Conservation (phyloP, 2,888 invertebrate species). For the Liodrosophila aerea region DNA sequence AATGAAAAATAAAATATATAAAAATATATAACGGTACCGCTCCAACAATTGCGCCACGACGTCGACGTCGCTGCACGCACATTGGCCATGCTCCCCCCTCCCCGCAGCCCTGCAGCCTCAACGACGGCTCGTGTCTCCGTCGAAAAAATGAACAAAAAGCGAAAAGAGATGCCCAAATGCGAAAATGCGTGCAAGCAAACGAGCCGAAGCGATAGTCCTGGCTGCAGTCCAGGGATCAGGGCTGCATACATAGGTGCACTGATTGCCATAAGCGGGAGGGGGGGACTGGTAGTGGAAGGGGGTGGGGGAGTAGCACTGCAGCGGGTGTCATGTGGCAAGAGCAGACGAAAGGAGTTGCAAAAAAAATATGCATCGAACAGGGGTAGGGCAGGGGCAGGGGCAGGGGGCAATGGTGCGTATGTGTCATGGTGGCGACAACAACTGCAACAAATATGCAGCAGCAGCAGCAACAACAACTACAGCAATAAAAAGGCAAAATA, state of each 20-base stretch:
- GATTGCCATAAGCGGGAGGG: constrained; percentile 53
- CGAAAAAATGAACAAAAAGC: constrained; percentile 76
- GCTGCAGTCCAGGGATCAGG: constrained; percentile 49
- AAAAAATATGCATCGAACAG: constrained; percentile 20
- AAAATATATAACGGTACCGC: constrained; percentile 76
- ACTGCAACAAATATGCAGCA: constrained; percentile 20
- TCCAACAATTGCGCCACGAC: constrained; percentile 49
- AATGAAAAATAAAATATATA: constrained; percentile 80
- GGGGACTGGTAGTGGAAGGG: too few species aligned
- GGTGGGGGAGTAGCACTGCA: too few species aligned
- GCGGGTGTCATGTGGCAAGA: too few species aligned
- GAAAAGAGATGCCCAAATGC: constrained; percentile 75
- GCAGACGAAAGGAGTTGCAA: not conserved
- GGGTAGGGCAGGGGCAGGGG: not conserved
- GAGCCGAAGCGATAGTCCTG: constrained; percentile 71
- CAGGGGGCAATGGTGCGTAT: constrained; percentile 68
- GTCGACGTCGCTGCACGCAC: constrained; percentile 48
- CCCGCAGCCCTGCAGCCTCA: constrained; percentile 17
- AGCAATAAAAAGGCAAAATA: constrained; percentile 49
- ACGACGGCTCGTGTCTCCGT: constrained; percentile 18
- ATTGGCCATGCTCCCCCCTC: constrained; percentile 27
- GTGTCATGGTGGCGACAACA: constrained; percentile 60
- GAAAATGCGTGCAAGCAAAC: constrained; percentile 73
- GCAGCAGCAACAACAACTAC: constrained; percentile 30
- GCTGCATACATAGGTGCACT: constrained; percentile 66